These are phyloP conservation scores for Erebia aethiops DNA, from an alignment of 2,888 invertebrate genomes.

Conservation along the genomic window DNA sequence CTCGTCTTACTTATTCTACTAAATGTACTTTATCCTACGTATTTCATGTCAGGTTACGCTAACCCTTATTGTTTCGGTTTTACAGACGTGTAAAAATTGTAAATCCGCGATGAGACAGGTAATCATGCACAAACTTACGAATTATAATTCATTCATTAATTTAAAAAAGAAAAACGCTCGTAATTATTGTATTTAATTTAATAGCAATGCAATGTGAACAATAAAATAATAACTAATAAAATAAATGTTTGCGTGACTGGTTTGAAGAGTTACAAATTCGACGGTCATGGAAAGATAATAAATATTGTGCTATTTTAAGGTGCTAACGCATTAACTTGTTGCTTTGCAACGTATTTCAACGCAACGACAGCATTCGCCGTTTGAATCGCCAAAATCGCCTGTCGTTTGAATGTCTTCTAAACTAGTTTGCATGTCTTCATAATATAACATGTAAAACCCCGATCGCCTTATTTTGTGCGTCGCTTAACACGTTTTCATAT, in stretches of 20 bases:
- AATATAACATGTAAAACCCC: no score
- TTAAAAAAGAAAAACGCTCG: constrained; percentile 49
- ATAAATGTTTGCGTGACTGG: constrained; percentile 20
- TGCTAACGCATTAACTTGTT: neutral
- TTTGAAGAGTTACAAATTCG: constrained; percentile 3
- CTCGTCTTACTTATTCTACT: neutral
- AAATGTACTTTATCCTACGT: neutral
- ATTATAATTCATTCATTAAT: constrained; percentile 58
- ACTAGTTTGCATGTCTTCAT: no score
- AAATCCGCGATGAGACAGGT: constrained; percentile 69
- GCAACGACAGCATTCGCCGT: no score
- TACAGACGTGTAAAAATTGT: constrained; percentile 67
- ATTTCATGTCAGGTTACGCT: neutral
- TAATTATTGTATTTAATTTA: constrained; percentile 53
- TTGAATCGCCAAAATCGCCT: no score
- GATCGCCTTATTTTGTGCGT: no score
- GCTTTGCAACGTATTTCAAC: no score
- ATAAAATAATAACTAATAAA: constrained; percentile 50
- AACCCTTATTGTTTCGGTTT: constrained; percentile 60
- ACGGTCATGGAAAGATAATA: neutral
- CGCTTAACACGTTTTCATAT: no score
- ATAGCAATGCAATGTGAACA: constrained; percentile 71
- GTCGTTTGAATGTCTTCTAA: no score
- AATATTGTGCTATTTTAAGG: neutral
- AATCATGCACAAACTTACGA: constrained; percentile 75